Percentiles rank a stretch among this genome's conserved stretches.
Conservation (phyloP, 2,797 vertebrate species). For the Leptoclinus maculatus region DNA sequence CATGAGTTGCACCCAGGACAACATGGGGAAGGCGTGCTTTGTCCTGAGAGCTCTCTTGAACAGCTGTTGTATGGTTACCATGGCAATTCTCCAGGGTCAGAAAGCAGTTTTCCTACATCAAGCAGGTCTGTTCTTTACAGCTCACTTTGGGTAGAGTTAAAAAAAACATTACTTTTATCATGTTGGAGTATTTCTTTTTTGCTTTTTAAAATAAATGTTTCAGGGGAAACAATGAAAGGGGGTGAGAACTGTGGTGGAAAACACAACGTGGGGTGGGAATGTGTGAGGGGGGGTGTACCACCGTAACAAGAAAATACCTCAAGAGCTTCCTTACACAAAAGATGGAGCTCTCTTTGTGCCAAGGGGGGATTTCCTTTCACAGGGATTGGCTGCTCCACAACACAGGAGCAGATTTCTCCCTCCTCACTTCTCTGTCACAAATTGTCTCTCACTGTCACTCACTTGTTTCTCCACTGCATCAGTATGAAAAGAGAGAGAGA, state of each 20-base stretch:
- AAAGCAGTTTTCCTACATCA: conserved; percentile 41
- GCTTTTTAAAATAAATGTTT: conserved; percentile 34
- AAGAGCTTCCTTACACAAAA: conserved; percentile 80
- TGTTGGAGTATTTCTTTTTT: conserved; percentile 8
- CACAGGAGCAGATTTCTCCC: conserved; percentile 47
- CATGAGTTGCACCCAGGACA: not conserved
- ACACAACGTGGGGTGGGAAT: conserved; percentile 46
- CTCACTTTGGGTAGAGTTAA: conserved; percentile 34
- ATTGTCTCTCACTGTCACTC: conserved; percentile 58
- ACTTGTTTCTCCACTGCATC: conserved; percentile 48
- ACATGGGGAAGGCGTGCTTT: conserved; percentile 37
- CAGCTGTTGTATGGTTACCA: conserved; percentile 79
- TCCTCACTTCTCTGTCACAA: conserved; percentile 51
- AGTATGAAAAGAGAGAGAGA: conserved; percentile 11
- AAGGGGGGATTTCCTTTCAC: conserved; percentile 68
- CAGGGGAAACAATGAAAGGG: conserved; percentile 51
- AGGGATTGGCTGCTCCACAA: conserved; percentile 55
- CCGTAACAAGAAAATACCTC: conserved; percentile 71
- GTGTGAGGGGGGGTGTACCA: conserved; percentile 9
- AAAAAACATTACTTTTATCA: not conserved
- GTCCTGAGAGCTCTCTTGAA: conserved; percentile 40
- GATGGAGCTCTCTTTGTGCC: conserved; percentile 77
- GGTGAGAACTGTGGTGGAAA: conserved; percentile 43
- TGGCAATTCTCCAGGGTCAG: conserved; percentile 70
- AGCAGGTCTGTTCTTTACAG: conserved; percentile 55